Percentiles rank a stretch among this genome's conserved stretches.
These are phyloP conservation scores for Elaphurus davidianus DNA, from an alignment of 2,113 vertebrate genomes.

Conservation along the genomic window DNA sequence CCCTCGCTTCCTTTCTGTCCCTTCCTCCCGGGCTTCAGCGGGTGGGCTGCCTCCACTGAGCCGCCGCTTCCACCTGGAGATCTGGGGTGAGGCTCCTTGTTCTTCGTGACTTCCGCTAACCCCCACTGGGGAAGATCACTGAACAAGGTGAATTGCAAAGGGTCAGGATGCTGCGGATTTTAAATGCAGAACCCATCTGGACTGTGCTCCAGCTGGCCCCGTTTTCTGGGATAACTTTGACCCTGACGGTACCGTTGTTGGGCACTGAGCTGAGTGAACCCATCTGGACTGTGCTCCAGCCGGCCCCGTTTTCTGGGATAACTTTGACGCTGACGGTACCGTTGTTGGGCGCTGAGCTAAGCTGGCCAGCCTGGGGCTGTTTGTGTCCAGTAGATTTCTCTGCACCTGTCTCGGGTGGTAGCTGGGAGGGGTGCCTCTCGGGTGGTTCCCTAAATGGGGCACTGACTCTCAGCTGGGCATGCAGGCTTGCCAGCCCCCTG, in stretches of 20 bases:
- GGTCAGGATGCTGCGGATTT: neutral
- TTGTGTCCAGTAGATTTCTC: neutral
- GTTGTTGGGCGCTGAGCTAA: neutral
- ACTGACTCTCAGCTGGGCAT: neutral
- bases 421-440: neutral
- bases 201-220: rapidly evolving
- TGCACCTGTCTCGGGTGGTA: neutral
- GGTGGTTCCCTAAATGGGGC: neutral
- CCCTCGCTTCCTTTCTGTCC: neutral
- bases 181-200: neutral
- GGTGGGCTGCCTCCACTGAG: neutral
- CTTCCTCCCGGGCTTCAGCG: neutral
- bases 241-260: rapidly evolving
- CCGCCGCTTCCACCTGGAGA: neutral
- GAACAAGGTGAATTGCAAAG: neutral
- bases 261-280: neutral
- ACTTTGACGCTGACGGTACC: neutral
- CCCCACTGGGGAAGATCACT: neutral
- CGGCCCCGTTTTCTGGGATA: rapidly evolving
- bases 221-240: neutral
- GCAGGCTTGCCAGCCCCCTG: neutral
- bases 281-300: rapidly evolving
- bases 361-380: neutral
- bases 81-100: neutral
- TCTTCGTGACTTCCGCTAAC: neutral